Evolutionary conservation across 64 coral and sea anemone species (phyloP).

Genomic region (Stylophora pistillata): DNA sequence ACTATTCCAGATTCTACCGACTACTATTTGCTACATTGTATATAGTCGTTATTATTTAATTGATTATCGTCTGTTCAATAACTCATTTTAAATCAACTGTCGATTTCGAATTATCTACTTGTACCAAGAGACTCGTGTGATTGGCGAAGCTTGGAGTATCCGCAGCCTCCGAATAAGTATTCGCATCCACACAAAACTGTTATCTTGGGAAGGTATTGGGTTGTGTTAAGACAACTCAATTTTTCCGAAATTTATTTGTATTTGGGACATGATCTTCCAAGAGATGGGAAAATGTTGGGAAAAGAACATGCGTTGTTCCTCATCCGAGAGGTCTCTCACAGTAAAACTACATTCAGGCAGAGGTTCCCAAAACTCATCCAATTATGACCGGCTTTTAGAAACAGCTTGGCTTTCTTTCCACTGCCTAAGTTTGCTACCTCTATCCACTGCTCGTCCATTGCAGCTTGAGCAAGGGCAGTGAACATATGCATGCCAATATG

Average conservation of each 20-base stretch:
- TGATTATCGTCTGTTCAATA: no score
- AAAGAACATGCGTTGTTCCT: constrained; percentile 29
- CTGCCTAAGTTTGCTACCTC: constrained; percentile 43
- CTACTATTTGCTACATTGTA: no score
- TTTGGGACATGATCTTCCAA: constrained; percentile 4
- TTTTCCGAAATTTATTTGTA: constrained; percentile 4
- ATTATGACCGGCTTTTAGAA: constrained; percentile 35
- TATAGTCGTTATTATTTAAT: no score
- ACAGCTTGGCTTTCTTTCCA: constrained; percentile 56
- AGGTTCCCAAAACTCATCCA: constrained; percentile 55
- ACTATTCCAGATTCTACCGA: no score
- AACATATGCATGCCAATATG: constrained; percentile 52
- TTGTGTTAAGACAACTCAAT: not conserved
- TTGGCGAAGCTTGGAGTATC: no score
- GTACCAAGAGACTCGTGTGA: no score
- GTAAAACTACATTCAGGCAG: constrained; percentile 34
- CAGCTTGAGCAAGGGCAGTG: constrained; percentile 52
- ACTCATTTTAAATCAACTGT: no score
- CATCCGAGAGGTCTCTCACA: constrained; percentile 37
- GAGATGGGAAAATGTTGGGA: not conserved
- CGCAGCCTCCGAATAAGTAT: no score
- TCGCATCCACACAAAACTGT: no score
- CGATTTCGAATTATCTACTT: no score
- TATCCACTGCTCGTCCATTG: constrained; percentile 42
- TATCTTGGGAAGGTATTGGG: constrained; percentile 16